These are phyloP conservation scores for Toxotes jaculatrix DNA, from an alignment of 2,113 vertebrate species.

Conservation along the genomic window DNA sequence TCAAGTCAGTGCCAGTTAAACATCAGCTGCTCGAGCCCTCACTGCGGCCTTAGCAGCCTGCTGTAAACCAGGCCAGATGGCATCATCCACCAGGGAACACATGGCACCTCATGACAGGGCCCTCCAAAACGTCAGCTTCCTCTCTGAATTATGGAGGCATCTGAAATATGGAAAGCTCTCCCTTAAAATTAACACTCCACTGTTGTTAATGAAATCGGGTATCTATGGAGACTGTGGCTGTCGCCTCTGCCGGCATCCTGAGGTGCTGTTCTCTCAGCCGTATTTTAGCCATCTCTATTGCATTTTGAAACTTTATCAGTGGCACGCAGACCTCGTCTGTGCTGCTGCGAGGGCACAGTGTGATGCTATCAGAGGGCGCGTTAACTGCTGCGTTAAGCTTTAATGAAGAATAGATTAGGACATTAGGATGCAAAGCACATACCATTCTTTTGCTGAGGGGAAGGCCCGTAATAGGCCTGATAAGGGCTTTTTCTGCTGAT, in stretches of 20 bases:
- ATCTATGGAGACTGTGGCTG: constrained; percentile 30
- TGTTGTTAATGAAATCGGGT: constrained; percentile 68
- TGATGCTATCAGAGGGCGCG: constrained; percentile 74
- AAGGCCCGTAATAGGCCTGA: constrained; percentile 68
- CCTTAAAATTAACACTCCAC: constrained; percentile 72
- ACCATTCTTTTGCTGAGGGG: constrained; percentile 49
- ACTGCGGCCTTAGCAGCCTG: constrained; percentile 47
- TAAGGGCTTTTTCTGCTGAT: constrained; percentile 81
- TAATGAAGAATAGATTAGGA: constrained; percentile 83
- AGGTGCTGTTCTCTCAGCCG: constrained; percentile 25
- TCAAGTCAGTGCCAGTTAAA: constrained; percentile 71
- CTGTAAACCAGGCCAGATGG: constrained; percentile 78
- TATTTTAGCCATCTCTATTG: constrained; percentile 71
- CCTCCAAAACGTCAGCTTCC: constrained; percentile 57
- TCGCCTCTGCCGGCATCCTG: constrained; percentile 30
- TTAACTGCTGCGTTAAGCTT: constrained; percentile 79
- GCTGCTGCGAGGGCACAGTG: constrained; percentile 59
- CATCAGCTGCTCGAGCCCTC: constrained; percentile 66
- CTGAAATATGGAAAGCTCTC: constrained; percentile 49
- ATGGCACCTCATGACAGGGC: constrained; percentile 71
- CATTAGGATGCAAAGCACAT: constrained; percentile 77
- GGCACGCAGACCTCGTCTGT: constrained; percentile 61
- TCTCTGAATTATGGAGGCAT: constrained; percentile 65
- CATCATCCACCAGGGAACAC: constrained; percentile 65
- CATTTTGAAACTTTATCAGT: constrained; percentile 76